phyloP scores from a whole-genome alignment of 2,888 invertebrate genomes.

The Folsomia manolachei region DNA sequence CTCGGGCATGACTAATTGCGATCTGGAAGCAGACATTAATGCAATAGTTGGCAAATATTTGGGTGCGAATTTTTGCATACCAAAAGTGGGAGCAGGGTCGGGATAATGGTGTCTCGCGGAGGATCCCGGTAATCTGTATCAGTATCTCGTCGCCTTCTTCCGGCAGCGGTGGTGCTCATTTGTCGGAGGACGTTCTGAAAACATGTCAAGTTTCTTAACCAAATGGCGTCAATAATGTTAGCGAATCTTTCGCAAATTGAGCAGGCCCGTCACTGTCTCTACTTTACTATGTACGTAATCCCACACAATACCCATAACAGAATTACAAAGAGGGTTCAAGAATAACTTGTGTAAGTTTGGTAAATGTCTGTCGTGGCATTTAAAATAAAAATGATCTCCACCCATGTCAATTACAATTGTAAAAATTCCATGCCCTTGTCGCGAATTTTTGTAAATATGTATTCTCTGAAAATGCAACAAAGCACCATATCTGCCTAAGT shows the following conservation, averaged over 20 bases:
- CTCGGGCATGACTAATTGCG: background rate
- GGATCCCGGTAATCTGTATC: background rate
- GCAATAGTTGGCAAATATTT: background rate
- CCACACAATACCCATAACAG: no score
- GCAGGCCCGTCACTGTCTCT: background rate
- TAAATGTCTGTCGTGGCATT: background rate
- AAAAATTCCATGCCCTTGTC: no score
- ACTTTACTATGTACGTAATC: background rate
- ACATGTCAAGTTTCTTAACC: no score
- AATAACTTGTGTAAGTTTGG: background rate
- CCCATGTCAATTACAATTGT: background rate
- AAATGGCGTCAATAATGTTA: no score
- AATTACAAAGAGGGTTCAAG: no score
- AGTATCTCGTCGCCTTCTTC: background rate
- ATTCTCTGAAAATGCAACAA: background rate
- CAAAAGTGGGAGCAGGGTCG: background rate
- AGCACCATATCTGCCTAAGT: background rate
- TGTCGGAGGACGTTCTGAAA: conserved; percentile 14
- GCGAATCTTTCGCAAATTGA: no score
- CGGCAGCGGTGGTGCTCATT: conserved; percentile 5
- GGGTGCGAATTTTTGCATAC: background rate
- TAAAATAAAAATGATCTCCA: background rate
- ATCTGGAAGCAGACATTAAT: background rate
- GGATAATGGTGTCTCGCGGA: background rate
- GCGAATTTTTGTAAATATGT: no score